These are phyloP conservation scores for Drymodes brunneopygia DNA, from an alignment of 2,113 vertebrate genomes.

Conservation along the genomic window DNA sequence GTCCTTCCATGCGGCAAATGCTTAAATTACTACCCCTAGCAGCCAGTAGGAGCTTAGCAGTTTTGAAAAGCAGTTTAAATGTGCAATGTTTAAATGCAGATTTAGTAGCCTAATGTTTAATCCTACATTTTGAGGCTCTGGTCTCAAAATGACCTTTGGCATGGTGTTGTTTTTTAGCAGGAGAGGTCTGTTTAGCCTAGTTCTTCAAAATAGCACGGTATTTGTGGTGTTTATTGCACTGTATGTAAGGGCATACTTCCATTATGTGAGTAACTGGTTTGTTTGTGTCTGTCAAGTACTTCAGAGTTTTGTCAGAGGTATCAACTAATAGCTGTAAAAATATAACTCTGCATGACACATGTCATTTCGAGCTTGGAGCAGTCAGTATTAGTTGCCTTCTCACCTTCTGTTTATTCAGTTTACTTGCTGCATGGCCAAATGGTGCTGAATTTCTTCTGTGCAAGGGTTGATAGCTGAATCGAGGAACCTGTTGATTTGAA, in stretches of 20 bases:
- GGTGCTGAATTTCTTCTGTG: background rate
- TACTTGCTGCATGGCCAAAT: background rate
- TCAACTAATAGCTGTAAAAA: background rate
- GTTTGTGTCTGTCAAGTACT: background rate
- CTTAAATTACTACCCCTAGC: slow-evolving; percentile 5
- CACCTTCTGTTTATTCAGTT: background rate
- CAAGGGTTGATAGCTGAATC: background rate
- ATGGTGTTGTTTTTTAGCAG: background rate
- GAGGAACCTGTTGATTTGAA: background rate
- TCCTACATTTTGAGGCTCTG: slow-evolving; percentile 9
- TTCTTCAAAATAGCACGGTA: background rate
- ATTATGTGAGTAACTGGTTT: background rate
- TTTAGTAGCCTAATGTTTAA: slow-evolving; percentile 45
- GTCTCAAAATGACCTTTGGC: slow-evolving; percentile 33
- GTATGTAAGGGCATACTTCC: background rate
- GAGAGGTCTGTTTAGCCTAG: background rate
- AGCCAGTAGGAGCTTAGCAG: slow-evolving; percentile 25
- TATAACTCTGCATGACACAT: background rate
- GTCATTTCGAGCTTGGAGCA: background rate
- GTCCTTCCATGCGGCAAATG: background rate
- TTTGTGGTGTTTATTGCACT: background rate
- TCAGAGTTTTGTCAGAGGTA: background rate
- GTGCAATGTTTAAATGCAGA: slow-evolving; percentile 25
- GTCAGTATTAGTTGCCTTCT: background rate
- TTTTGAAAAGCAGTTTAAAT: slow-evolving; percentile 53